Conservation (phyloP, 2,888 invertebrate genomes). For the Melieria crassipennis region DNA sequence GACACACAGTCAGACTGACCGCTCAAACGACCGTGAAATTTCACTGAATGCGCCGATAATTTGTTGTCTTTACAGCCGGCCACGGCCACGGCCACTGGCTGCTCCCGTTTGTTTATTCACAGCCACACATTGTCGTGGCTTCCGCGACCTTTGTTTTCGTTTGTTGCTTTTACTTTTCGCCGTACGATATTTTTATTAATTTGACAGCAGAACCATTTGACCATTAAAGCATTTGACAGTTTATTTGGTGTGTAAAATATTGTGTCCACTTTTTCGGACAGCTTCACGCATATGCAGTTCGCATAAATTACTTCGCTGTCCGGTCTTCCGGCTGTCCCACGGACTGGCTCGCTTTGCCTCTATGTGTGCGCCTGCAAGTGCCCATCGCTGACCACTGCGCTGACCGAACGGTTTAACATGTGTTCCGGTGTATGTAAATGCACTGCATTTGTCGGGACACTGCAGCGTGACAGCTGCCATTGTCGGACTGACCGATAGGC, state of each 20-base stretch:
- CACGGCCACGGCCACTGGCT: neutral
- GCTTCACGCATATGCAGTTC: conserved; percentile 25
- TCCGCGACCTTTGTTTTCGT: neutral
- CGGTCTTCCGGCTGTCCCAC: no score
- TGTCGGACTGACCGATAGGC: no score
- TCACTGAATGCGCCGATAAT: conserved; percentile 7
- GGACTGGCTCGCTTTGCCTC: no score
- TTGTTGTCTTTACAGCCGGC: neutral
- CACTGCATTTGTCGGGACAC: no score
- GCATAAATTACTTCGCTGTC: conserved; percentile 27
- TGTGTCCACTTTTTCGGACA: conserved; percentile 25
- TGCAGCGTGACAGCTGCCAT: no score
- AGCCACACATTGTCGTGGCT: neutral
- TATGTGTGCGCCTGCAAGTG: no score
- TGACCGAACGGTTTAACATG: no score
- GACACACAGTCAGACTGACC: neutral
- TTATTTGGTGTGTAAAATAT: conserved; percentile 32
- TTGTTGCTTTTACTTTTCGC: conserved; percentile 9
- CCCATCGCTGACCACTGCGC: no score
- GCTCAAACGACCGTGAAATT: conserved; percentile 29
- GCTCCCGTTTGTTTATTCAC: neutral
- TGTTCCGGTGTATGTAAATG: no score
- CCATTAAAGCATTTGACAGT: conserved; percentile 31
- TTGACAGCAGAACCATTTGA: conserved; percentile 33
- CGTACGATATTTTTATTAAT: conserved; percentile 30